Percentiles rank a stretch among this genome's conserved stretches.
phyloP scores from a whole-genome alignment of 2,888 invertebrate genomes.

The Corbicula japonica region DNA sequence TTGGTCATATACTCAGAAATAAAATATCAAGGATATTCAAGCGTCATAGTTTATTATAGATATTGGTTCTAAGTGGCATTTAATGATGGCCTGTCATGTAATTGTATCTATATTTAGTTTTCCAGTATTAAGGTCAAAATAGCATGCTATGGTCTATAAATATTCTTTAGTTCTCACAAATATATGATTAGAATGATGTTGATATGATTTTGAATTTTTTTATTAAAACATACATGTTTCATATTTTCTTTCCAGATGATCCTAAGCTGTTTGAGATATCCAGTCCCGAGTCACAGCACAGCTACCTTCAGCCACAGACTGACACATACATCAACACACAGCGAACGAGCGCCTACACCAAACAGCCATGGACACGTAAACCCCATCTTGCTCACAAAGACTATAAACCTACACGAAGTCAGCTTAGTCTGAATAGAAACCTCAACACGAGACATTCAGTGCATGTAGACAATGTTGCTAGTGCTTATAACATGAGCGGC shows the following conservation, averaged over 20 bases:
- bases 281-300: slow-evolving; percentile 60
- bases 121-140: no score
- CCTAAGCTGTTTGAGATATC: slow-evolving; percentile 70
- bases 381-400: slow-evolving; percentile 58
- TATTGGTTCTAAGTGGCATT: no score
- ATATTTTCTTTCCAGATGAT: slow-evolving; percentile 68
- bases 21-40: no score
- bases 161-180: no score
- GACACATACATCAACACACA: slow-evolving; percentile 44
- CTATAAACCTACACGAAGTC: slow-evolving; percentile 33
- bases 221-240: neutral
- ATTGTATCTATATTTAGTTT: no score
- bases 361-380: slow-evolving; percentile 59
- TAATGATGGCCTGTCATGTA: no score
- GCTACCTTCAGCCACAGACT: slow-evolving; percentile 21
- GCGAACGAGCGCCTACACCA: slow-evolving; percentile 40
- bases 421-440: slow-evolving; percentile 47
- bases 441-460: slow-evolving; percentile 31
- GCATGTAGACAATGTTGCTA: slow-evolving; percentile 46
- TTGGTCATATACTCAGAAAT: no score
- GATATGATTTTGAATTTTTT: neutral
- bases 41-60: no score
- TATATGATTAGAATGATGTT: no score
- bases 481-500: slow-evolving; percentile 36
- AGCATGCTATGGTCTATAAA: no score